A percentile compares a stretch with the other conserved stretches of the same genome.
Conservation (phyloP, 37 sponge, comb jelly and placozoan species). For the Chondrosia reniformis region DNA sequence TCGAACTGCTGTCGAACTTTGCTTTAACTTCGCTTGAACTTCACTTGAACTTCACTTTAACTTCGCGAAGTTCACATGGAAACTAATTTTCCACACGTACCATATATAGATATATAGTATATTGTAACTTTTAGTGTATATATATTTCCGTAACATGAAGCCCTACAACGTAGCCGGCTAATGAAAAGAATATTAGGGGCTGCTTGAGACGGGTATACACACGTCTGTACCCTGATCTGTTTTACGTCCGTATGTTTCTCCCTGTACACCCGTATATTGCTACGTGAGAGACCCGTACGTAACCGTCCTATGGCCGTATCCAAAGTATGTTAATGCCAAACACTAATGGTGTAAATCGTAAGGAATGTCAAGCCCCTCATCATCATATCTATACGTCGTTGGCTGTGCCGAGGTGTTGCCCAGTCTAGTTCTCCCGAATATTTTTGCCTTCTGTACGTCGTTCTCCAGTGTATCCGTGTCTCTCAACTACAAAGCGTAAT, state of each 20-base stretch:
- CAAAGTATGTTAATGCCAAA: not conserved
- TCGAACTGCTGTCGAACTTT: too few species aligned
- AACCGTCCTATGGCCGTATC: not conserved
- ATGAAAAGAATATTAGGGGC: too few species aligned
- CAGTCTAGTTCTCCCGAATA: not conserved
- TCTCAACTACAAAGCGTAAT: not conserved
- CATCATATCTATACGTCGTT: too few species aligned
- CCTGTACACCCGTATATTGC: not conserved
- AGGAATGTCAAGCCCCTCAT: too few species aligned
- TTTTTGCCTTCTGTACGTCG: not conserved
- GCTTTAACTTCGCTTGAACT: too few species aligned
- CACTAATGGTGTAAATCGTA: not conserved
- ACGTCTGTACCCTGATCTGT: not conserved
- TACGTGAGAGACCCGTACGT: not conserved
- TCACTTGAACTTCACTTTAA: too few species aligned
- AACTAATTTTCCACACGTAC: too few species aligned
- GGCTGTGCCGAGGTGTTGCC: not conserved
- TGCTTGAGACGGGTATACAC: not conserved
- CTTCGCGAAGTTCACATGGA: too few species aligned
- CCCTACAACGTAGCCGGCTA: too few species aligned
- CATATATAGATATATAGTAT: too few species aligned
- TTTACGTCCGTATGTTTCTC: not conserved
- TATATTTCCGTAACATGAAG: too few species aligned
- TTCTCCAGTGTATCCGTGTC: not conserved
- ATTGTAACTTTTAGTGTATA: too few species aligned